phyloP scores from a whole-genome alignment of 2,888 invertebrate species.

The Cabera pusaria region DNA sequence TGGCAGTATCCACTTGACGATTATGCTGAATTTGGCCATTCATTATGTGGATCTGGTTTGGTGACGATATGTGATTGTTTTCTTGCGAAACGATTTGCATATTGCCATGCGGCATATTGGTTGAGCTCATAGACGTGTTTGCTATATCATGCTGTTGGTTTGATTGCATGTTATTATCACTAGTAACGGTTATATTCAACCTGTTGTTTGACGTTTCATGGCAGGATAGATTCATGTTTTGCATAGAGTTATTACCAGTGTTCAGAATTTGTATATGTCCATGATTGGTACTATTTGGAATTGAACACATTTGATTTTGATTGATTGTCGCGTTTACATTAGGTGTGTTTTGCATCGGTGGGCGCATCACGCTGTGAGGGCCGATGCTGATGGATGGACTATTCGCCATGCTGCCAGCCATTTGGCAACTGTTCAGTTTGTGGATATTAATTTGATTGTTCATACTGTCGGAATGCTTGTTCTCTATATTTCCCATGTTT shows the following conservation, averaged over 20 bases:
- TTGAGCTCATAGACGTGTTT: constrained; percentile 50
- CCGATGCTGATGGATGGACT: constrained; percentile 71
- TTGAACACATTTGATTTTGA: constrained; percentile 73
- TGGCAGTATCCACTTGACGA: constrained; percentile 60
- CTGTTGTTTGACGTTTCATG: constrained; percentile 68
- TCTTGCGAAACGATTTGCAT: constrained; percentile 73
- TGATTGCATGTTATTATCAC: constrained; percentile 58
- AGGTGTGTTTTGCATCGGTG: constrained; percentile 64
- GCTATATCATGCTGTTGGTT: constrained; percentile 65
- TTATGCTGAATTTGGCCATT: constrained; percentile 77
- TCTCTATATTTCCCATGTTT: constrained; percentile 67
- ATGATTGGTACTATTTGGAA: constrained; percentile 59
- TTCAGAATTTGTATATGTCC: constrained; percentile 70
- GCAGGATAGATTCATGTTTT: constrained; percentile 70
- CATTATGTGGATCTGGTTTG: constrained; percentile 77
- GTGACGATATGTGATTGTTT: constrained; percentile 53
- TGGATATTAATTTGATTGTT: constrained; percentile 67
- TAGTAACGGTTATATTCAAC: constrained; percentile 57
- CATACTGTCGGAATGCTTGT: constrained; percentile 60
- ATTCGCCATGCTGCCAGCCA: constrained; percentile 60
- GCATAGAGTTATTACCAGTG: constrained; percentile 67
- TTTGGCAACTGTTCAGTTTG: constrained; percentile 74
- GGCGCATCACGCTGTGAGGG: constrained; percentile 68
- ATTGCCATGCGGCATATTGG: constrained; percentile 65
- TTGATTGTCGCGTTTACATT: constrained; percentile 60